phyloP scores from a whole-genome alignment of 2,113 vertebrate species.

The Serinus canaria region DNA sequence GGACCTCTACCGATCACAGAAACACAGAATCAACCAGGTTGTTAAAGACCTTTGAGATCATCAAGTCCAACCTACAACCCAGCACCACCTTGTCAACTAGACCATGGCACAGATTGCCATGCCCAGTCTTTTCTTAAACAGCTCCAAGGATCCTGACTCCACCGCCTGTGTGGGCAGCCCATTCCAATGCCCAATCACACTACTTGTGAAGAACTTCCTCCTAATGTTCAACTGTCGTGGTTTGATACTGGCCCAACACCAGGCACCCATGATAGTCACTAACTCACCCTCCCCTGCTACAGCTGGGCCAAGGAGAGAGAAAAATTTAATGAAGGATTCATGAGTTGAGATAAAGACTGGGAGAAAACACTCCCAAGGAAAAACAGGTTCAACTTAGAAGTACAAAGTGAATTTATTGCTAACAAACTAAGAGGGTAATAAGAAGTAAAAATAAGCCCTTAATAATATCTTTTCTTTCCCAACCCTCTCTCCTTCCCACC shows the following conservation, averaged over 20 bases:
- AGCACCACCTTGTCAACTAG: background rate
- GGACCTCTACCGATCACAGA: background rate
- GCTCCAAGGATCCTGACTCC: background rate
- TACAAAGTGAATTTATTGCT: background rate
- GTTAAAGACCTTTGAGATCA: background rate
- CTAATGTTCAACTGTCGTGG: background rate
- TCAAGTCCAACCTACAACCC: background rate
- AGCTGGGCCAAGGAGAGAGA: too few species aligned
- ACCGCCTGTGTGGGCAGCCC: background rate
- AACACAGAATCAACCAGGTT: background rate
- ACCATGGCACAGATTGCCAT: too few species aligned
- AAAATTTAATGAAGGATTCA: background rate
- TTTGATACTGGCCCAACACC: accelerated
- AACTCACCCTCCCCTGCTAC: background rate
- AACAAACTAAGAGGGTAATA: background rate
- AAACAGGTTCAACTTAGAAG: background rate
- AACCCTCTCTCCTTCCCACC: background rate
- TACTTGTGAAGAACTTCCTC: too few species aligned
- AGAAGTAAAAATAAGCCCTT: background rate
- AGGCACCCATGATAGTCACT: too few species aligned
- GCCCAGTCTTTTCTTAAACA: background rate
- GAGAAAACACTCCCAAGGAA: background rate
- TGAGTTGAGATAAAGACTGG: background rate
- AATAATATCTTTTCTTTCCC: background rate
- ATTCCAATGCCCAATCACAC: background rate